A percentile compares a stretch with the other conserved stretches of the same genome.
phyloP scores from a whole-genome alignment of 2,113 vertebrate genomes.

The Pomatostomus ruficeps region DNA sequence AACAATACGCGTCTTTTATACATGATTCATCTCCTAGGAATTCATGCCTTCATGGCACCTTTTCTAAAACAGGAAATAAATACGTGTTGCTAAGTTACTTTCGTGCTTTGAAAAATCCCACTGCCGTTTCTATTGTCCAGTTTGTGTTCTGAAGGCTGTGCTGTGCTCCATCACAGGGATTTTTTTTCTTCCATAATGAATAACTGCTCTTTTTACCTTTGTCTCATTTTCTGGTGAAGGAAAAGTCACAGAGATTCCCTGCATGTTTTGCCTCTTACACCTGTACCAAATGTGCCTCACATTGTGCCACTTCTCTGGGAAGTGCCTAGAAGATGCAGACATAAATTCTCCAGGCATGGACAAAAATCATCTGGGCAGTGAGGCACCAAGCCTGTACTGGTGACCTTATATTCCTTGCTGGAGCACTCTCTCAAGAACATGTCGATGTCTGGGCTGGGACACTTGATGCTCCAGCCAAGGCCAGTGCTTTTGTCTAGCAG shows the following conservation, averaged over 20 bases:
- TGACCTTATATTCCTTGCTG: neutral
- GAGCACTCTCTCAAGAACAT: neutral
- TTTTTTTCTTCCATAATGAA: neutral
- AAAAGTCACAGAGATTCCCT: neutral
- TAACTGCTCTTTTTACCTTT: conserved; percentile 21
- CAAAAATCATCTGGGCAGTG: neutral
- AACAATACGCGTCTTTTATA: neutral
- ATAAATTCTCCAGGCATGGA: neutral
- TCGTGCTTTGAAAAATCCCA: neutral
- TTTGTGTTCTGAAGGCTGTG: neutral
- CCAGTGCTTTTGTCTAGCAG: neutral
- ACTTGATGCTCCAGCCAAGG: neutral
- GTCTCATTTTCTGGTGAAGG: neutral
- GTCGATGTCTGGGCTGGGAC: neutral
- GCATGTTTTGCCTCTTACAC: neutral
- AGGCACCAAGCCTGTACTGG: neutral
- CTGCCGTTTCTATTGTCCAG: conserved; percentile 17
- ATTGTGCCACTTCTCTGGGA: neutral
- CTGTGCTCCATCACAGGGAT: neutral
- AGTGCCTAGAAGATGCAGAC: neutral
- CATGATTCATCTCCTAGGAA: conserved; percentile 46
- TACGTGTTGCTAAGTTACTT: conserved; percentile 54
- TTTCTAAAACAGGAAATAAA: conserved; percentile 59
- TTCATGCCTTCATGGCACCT: conserved; percentile 39
- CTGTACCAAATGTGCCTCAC: neutral